Evolutionary conservation across 2,888 invertebrate species (phyloP).

Genomic region (Drosophila peninsularis): DNA sequence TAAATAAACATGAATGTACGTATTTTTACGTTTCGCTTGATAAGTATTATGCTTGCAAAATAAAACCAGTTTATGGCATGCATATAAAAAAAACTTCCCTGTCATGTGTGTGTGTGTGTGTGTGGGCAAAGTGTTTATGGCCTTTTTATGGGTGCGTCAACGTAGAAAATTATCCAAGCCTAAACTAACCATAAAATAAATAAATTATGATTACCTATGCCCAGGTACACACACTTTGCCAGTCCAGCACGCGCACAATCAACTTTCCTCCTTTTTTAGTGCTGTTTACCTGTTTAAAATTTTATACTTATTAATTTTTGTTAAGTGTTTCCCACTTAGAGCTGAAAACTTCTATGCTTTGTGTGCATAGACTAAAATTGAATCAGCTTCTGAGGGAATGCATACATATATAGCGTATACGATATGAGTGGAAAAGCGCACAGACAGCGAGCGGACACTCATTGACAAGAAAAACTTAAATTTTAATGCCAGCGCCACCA

Average conservation of each 20-base stretch:
- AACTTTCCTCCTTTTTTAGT: constrained; percentile 11
- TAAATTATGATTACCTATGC: constrained; percentile 52
- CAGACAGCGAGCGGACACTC: constrained; percentile 49
- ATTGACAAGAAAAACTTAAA: constrained; percentile 67
- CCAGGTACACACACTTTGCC: constrained; percentile 10
- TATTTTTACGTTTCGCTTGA: constrained; percentile 38
- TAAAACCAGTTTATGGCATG: constrained; percentile 62
- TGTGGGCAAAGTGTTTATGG: constrained; percentile 58
- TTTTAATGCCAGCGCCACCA: constrained; percentile 60
- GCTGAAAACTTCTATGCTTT: background rate
- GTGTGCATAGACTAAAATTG: constrained; percentile 43
- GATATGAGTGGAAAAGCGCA: constrained; percentile 5
- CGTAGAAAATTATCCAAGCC: constrained; percentile 31
- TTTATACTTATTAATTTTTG: constrained; percentile 30
- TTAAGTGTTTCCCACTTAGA: constrained; percentile 15
- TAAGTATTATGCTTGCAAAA: constrained; percentile 57
- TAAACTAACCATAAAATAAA: constrained; percentile 60
- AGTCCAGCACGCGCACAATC: constrained; percentile 25
- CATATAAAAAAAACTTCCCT: constrained; percentile 15
- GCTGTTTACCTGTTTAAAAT: constrained; percentile 35
- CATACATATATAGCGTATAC: constrained; percentile 22
- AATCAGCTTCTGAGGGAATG: constrained; percentile 48
- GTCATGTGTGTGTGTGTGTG: background rate
- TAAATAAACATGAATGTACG: constrained; percentile 36
- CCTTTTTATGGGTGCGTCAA: constrained; percentile 48